Conservation (phyloP, 1,140 invertebrate species). For the Diorhabda sublineata region DNA sequence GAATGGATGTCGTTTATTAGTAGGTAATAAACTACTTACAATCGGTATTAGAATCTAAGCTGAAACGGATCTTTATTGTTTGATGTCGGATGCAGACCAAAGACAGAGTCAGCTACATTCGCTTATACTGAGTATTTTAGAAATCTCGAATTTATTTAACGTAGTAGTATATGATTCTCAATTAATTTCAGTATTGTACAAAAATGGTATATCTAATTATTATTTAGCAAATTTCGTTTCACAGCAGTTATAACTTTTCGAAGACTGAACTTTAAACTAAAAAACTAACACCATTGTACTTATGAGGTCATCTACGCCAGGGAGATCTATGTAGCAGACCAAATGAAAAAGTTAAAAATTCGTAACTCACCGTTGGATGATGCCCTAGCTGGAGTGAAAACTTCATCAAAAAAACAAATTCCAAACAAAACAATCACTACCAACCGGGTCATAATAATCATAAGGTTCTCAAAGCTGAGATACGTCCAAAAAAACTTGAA, state of each 20-base stretch:
- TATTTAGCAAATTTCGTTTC: neutral
- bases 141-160: neutral
- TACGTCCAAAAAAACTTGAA: neutral
- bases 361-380: conserved; percentile 34
- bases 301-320: conserved; percentile 17
- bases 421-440: conserved; percentile 14
- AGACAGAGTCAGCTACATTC: too few species aligned
- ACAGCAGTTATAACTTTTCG: neutral
- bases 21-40: too few species aligned
- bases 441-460: conserved; percentile 8
- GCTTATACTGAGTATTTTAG: neutral
- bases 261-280: neutral
- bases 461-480: neutral
- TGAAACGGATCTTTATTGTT: too few species aligned
- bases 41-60: too few species aligned
- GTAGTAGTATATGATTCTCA: neutral
- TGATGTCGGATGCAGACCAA: too few species aligned
- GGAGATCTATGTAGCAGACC: conserved; percentile 14
- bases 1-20: too few species aligned
- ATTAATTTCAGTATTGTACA: neutral
- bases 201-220: neutral
- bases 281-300: neutral
- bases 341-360: neutral
- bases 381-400: conserved; percentile 30
- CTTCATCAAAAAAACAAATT: conserved; percentile 25